Conservation (phyloP, 2,888 invertebrate genomes). For the Ariolimax columbianus region DNA sequence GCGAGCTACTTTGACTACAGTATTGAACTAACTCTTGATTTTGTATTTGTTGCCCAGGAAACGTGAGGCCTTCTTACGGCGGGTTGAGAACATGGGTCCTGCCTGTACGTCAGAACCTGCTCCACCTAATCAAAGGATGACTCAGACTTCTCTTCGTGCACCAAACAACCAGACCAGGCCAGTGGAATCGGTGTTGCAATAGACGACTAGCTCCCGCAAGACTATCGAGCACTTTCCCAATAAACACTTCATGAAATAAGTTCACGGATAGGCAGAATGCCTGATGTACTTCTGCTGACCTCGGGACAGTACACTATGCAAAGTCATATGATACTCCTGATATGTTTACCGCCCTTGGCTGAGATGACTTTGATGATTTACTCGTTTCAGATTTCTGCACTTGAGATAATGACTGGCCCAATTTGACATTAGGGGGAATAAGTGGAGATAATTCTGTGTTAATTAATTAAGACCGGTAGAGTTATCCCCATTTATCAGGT, state of each 20-base stretch:
- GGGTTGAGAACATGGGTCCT: constrained; percentile 3
- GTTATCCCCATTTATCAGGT: too few relatives aligned
- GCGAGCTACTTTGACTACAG: too few relatives aligned
- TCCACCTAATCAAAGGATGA: background rate
- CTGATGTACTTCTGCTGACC: too few relatives aligned
- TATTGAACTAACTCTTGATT: background rate
- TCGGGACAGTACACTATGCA: too few relatives aligned
- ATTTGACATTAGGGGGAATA: too few relatives aligned
- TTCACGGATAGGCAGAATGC: background rate
- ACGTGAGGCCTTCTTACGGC: constrained; percentile 29
- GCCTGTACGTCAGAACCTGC: background rate
- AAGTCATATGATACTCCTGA: too few relatives aligned
- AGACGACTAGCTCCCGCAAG: background rate
- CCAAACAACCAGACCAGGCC: background rate
- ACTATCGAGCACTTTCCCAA: background rate
- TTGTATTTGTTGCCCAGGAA: constrained; percentile 10
- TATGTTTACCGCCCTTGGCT: too few relatives aligned
- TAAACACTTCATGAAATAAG: background rate
- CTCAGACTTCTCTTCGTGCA: background rate
- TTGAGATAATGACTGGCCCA: too few relatives aligned
- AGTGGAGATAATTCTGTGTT: too few relatives aligned
- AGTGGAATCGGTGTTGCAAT: background rate
- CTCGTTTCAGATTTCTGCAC: too few relatives aligned
- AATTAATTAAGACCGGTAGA: too few relatives aligned
- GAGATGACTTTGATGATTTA: too few relatives aligned